Conservation (phyloP, 2,888 invertebrate species). For the Eumacrocentrus americanus region DNA sequence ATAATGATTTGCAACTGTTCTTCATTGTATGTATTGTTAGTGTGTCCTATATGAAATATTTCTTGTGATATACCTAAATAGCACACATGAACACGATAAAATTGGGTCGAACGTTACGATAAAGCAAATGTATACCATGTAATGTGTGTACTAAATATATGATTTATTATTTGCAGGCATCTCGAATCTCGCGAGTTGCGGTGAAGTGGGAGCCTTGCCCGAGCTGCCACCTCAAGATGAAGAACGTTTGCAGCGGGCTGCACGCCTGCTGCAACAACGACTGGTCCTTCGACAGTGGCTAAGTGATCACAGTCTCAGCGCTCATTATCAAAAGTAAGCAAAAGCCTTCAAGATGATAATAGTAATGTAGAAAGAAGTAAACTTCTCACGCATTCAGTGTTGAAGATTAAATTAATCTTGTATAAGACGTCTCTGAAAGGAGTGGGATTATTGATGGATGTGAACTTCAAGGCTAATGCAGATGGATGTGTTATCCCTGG, state of each 20-base stretch:
- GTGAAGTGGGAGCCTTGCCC: constrained; percentile 78
- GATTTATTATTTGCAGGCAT: constrained; percentile 68
- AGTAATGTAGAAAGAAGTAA: too few relatives aligned
- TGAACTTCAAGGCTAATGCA: constrained; percentile 68
- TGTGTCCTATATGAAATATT: too few relatives aligned
- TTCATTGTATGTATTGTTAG: too few relatives aligned
- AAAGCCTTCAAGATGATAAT: too few relatives aligned
- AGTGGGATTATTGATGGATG: constrained; percentile 35
- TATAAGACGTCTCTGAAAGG: not conserved
- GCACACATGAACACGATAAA: too few relatives aligned
- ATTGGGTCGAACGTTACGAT: too few relatives aligned
- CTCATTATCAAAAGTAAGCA: constrained; percentile 74
- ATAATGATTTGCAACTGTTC: too few relatives aligned
- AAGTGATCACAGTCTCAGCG: constrained; percentile 74
- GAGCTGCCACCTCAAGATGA: constrained; percentile 85
- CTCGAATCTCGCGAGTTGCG: constrained; percentile 82
- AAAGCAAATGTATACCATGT: not conserved
- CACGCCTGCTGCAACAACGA: constrained; percentile 80
- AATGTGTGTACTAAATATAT: not conserved
- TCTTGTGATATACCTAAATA: too few relatives aligned
- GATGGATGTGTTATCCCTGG: constrained; percentile 83
- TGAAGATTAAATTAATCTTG: not conserved
- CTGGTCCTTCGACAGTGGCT: constrained; percentile 87
- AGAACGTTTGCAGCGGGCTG: constrained; percentile 81
- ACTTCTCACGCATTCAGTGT: too few relatives aligned